phyloP scores from a whole-genome alignment of 2,888 invertebrate genomes.

The Colletes collaris region DNA sequence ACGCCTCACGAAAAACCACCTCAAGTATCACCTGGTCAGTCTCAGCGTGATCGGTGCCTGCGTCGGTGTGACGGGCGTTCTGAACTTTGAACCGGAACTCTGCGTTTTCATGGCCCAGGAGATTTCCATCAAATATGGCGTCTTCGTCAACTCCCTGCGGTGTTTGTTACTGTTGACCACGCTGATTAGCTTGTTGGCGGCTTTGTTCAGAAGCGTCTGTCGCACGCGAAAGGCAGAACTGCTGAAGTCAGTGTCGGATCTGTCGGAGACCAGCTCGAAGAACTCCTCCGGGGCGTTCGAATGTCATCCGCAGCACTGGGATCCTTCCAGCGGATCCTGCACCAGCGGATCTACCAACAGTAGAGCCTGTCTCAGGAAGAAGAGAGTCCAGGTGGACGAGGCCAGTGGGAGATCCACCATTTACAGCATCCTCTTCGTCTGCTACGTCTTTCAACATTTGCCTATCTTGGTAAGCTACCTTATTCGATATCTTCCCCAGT shows the following conservation, averaged over 20 bases:
- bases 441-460: constrained; percentile 85
- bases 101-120: constrained; percentile 79
- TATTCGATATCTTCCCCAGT: not conserved
- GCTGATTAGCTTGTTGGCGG: constrained; percentile 67
- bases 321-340: constrained; percentile 84
- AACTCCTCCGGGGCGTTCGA: constrained; percentile 80
- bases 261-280: constrained; percentile 80
- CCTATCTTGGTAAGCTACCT: constrained; percentile 84
- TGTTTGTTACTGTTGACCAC: constrained; percentile 72
- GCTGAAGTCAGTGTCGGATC: constrained; percentile 78
- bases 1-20: constrained; percentile 80
- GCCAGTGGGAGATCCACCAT: constrained; percentile 83
- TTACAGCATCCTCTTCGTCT: constrained; percentile 84
- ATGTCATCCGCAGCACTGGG: constrained; percentile 81
- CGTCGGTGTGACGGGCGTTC: constrained; percentile 84
- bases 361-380: constrained; percentile 83
- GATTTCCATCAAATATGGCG: constrained; percentile 77
- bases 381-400: constrained; percentile 79
- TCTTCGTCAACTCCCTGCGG: constrained; percentile 77
- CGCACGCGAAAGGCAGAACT: constrained; percentile 75
- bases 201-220: constrained; percentile 67
- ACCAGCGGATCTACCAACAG: constrained; percentile 85
- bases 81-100: constrained; percentile 80
- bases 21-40: constrained; percentile 83
- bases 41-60: constrained; percentile 83